These are phyloP conservation scores for Colletes gigas DNA, from an alignment of 1,140 invertebrate genomes.

Conservation along the genomic window DNA sequence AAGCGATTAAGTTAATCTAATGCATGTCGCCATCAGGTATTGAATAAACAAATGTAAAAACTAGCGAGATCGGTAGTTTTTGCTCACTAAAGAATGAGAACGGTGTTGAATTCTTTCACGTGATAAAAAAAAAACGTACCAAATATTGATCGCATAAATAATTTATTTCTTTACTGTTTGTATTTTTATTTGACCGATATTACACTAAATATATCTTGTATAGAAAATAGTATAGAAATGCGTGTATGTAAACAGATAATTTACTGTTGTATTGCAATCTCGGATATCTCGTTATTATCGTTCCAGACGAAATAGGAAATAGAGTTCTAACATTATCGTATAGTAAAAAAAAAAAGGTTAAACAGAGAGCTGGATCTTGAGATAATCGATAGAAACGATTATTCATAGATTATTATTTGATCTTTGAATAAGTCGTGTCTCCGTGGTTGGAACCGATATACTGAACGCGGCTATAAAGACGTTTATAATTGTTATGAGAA, in stretches of 20 bases:
- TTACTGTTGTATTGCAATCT: background rate
- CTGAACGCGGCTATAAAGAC: conserved; percentile 86
- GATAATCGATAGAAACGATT: background rate
- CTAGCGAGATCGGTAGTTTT: background rate
- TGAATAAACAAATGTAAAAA: background rate
- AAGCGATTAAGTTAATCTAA: background rate
- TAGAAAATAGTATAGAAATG: too few species aligned
- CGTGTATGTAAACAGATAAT: background rate
- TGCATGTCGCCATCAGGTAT: background rate
- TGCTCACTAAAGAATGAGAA: background rate
- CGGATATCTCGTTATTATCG: background rate
- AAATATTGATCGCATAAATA: conserved; percentile 2
- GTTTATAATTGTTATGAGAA: conserved; percentile 86
- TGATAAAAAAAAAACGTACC: background rate
- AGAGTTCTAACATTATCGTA: background rate
- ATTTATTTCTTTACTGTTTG: conserved; percentile 20
- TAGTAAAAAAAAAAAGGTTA: background rate
- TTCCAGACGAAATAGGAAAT: background rate
- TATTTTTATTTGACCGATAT: background rate
- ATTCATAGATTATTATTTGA: background rate
- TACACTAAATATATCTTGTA: background rate
- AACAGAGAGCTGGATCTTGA: background rate
- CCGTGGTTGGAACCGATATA: conserved; percentile 69
- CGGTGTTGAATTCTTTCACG: background rate
- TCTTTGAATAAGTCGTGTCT: background rate